Conservation (phyloP, 2,113 vertebrate genomes). For the Indicator indicator region DNA sequence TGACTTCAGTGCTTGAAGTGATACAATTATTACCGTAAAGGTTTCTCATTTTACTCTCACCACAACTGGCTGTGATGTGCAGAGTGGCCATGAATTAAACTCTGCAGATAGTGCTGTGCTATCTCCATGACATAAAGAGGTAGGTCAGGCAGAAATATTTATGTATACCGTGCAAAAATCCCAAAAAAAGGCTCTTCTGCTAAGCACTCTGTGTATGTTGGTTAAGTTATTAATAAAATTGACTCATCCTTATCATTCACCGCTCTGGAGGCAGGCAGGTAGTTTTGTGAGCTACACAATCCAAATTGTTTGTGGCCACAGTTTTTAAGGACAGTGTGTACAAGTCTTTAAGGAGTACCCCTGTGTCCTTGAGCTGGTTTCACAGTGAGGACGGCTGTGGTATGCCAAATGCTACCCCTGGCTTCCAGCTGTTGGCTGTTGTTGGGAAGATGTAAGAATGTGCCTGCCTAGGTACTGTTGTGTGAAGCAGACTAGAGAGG, state of each 20-base stretch:
- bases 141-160: background rate
- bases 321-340: background rate
- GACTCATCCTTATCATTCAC: background rate
- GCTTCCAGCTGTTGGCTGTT: background rate
- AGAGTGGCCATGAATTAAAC: background rate
- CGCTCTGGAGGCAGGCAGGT: background rate
- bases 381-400: background rate
- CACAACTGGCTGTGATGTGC: background rate
- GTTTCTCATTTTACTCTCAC: background rate
- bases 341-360: background rate
- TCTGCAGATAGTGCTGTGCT: background rate
- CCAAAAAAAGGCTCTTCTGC: background rate
- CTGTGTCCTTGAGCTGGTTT: background rate
- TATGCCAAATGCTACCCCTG: background rate
- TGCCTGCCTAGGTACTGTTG: background rate
- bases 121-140: background rate
- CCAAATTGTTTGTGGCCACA: background rate
- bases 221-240: background rate
- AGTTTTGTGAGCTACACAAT: background rate
- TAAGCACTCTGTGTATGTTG: background rate
- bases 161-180: background rate
- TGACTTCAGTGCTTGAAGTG: background rate
- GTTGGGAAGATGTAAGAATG: background rate
- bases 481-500: background rate
- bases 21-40: background rate